Evolutionary conservation across 1,140 invertebrate species (phyloP), one percentile per base, ranked within the genome.

Genomic region (Drosophila asahinai): DNA sequence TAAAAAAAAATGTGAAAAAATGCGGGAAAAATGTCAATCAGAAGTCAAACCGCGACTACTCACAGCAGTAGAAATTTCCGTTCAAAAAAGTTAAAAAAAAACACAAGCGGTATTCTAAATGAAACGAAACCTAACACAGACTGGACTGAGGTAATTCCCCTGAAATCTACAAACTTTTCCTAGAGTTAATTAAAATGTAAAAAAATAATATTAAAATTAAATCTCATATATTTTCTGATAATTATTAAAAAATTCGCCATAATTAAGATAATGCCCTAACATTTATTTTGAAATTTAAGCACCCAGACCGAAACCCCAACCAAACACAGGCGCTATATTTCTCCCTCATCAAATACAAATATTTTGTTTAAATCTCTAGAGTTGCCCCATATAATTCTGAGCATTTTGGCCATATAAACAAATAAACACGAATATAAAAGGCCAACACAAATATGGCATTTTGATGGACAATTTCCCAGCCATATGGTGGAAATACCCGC

Each of bases 41-140:
- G 57, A 80, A 86, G 79, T 90, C 81, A 82, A 81, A 90, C 79
- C 81, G 72, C 81, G 79, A 80, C 65, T 80, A 58, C 61, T 80
- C 72, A 90, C 83, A 65, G 75, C 78, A 77, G 60, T 77, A 74
- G 75, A 80, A 90, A 90, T 90, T 90, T 90, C 86, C 86, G 61
- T 48, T 74, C 43, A 70, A 71, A 81, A 77, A 62, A 77, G 49
- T n/a, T 19, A 19, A 47, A 49, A 42, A 30, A 40, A 60, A 72
- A 57, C 52, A 68, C 54, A 68, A 43, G 52, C 38, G 6, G 22
- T 22, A 22, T 70, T 59, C 58, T 55, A 63, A 81, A 82, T 48
- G 42, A 60, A 70, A 57, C 42, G 43, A 25, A 60, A 67, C 48
- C 40, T 5, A 25, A 6, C 30, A 57, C 6, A 22, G 30, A 8